phyloP scores from a whole-genome alignment of 2,113 vertebrate genomes.

The Thinocorus orbignyianus region DNA sequence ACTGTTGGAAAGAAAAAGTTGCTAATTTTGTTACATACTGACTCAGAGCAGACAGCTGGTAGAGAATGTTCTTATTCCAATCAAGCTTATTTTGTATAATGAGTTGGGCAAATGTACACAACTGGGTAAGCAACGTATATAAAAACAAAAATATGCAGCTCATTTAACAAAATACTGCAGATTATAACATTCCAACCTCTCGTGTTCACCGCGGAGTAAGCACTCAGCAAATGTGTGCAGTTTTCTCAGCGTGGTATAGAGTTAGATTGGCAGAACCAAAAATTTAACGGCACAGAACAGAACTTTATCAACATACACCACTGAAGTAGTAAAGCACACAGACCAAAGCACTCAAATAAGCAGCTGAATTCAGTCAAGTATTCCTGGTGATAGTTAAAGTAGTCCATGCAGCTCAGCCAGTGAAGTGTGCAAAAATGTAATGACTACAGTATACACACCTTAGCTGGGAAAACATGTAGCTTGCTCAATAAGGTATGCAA shows the following conservation, averaged over 20 bases:
- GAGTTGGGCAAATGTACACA: slow-evolving; percentile 65
- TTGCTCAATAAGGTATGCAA: slow-evolving; percentile 59
- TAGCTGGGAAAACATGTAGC: slow-evolving; percentile 21
- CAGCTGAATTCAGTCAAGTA: slow-evolving; percentile 23
- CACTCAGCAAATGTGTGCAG: neutral
- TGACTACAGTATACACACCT: slow-evolving; percentile 17
- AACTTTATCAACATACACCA: slow-evolving; percentile 46
- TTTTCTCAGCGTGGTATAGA: neutral
- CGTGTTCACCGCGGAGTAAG: neutral
- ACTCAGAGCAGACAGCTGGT: slow-evolving; percentile 70
- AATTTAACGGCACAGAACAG: slow-evolving; percentile 17
- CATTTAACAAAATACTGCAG: slow-evolving; percentile 60
- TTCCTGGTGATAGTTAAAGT: slow-evolving; percentile 30
- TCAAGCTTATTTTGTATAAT: slow-evolving; percentile 70
- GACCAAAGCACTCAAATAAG: neutral
- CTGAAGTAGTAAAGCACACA: slow-evolving; percentile 43
- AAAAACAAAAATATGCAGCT: slow-evolving; percentile 69
- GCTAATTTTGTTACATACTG: slow-evolving; percentile 66
- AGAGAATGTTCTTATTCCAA: slow-evolving; percentile 68
- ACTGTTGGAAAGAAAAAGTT: slow-evolving; percentile 63
- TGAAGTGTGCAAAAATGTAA: slow-evolving; percentile 43
- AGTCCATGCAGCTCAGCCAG: slow-evolving; percentile 20
- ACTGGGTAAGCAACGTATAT: slow-evolving; percentile 66
- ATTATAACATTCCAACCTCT: neutral
- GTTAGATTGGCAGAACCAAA: slow-evolving; percentile 22